phyloP scores from a whole-genome alignment of 2,113 vertebrate species.

The Pangasianodon hypophthalmus region DNA sequence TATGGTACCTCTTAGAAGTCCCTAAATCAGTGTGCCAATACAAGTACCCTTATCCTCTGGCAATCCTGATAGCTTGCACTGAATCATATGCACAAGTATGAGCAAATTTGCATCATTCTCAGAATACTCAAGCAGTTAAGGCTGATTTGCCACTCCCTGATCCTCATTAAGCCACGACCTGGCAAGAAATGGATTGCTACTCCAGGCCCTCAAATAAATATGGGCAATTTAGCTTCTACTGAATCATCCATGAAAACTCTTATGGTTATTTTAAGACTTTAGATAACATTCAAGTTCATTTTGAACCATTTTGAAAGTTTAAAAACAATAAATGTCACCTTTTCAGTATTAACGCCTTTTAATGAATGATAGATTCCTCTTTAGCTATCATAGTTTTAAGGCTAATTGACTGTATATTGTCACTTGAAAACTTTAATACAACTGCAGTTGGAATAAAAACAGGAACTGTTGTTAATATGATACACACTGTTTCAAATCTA shows the following conservation, averaged over 20 bases:
- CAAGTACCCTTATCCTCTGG: neutral
- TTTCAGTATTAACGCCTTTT: neutral
- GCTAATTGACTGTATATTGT: neutral
- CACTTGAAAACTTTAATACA: neutral
- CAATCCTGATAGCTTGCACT: neutral
- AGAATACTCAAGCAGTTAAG: neutral
- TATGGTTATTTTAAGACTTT: neutral
- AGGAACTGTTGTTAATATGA: neutral
- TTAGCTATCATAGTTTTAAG: neutral
- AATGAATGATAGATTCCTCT: neutral
- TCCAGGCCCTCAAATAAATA: conserved; percentile 23
- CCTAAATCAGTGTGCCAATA: conserved; percentile 3
- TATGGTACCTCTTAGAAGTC: neutral
- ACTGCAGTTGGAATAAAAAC: neutral
- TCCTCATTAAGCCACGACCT: neutral
- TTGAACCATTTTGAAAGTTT: neutral
- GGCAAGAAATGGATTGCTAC: conserved; percentile 1
- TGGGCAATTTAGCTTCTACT: neutral
- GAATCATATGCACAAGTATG: conserved; percentile 15
- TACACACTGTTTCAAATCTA: too few species aligned
- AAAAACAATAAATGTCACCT: neutral
- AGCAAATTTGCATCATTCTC: conserved; percentile 11
- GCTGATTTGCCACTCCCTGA: conserved; percentile 20
- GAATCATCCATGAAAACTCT: neutral
- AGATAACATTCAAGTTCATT: neutral